Evolutionary conservation across 1,140 invertebrate genomes (phyloP).

Genomic region (Aphelinus atriplicis): DNA sequence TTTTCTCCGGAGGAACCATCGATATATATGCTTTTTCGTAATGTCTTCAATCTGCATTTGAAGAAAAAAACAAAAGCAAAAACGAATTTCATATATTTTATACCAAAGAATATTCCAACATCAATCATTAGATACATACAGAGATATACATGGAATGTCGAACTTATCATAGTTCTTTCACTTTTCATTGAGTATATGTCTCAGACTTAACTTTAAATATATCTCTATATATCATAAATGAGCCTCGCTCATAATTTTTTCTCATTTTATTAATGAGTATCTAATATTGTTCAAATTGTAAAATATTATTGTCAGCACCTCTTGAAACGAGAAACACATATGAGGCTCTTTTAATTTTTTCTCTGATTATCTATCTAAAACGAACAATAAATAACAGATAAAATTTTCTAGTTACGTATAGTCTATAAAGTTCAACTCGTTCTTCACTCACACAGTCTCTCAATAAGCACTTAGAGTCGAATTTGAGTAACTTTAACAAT

Average conservation of each 20-base stretch:
- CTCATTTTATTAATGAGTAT: constrained; percentile 34
- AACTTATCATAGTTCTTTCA: background rate
- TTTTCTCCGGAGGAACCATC: no score
- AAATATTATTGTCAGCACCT: constrained; percentile 56
- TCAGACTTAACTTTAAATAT: constrained; percentile 11
- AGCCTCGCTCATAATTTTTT: constrained; percentile 26
- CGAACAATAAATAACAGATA: constrained; percentile 49
- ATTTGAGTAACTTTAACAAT: constrained; percentile 58
- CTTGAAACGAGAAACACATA: constrained; percentile 46
- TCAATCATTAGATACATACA: constrained; percentile 5
- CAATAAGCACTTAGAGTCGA: constrained; percentile 40
- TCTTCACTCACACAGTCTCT: constrained; percentile 32
- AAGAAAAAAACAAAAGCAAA: constrained; percentile 18
- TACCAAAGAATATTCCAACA: constrained; percentile 7
- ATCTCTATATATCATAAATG: constrained; percentile 15
- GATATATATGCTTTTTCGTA: no score
- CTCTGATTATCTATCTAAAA: constrained; percentile 18
- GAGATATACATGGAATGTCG: constrained; percentile 16
- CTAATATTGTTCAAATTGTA: constrained; percentile 41
- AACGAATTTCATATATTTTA: background rate
- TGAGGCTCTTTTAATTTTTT: constrained; percentile 20
- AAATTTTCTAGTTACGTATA: constrained; percentile 37
- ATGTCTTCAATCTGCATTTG: no score
- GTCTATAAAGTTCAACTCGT: constrained; percentile 22
- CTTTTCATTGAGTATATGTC: constrained; percentile 22